Evolutionary conservation across 2,888 invertebrate species (phyloP).

Genomic region (Trissolcus brochymenae): DNA sequence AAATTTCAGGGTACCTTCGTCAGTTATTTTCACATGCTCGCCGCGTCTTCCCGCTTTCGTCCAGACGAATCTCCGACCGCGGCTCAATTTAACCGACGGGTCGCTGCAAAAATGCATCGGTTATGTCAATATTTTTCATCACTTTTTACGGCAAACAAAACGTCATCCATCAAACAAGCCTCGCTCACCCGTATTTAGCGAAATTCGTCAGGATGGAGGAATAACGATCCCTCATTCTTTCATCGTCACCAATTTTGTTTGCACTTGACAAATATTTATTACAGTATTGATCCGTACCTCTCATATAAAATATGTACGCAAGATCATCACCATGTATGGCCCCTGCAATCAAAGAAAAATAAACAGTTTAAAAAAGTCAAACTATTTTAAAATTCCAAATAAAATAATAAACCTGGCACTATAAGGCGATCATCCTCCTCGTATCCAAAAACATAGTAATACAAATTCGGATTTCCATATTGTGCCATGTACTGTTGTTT

Average conservation of each 20-base stretch:
- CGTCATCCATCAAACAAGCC: no score
- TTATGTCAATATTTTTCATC: no score
- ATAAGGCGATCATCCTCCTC: constrained; percentile 41
- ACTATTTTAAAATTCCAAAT: neutral
- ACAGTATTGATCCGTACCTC: constrained; percentile 13
- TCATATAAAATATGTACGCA: constrained; percentile 20
- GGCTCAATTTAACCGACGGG: neutral
- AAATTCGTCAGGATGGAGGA: constrained; percentile 82
- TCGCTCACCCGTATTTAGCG: constrained; percentile 72
- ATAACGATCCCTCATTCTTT: constrained; percentile 76
- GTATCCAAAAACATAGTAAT: constrained; percentile 62
- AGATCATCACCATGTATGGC: constrained; percentile 31
- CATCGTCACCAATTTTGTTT: constrained; percentile 16
- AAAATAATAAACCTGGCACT: no score
- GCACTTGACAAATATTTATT: constrained; percentile 7
- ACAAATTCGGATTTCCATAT: constrained; percentile 49
- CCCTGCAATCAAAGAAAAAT: constrained; percentile 4
- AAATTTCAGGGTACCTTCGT: neutral
- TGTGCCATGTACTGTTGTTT: constrained; percentile 56
- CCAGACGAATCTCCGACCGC: neutral
- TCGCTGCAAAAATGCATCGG: constrained; percentile 1
- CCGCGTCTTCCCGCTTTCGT: constrained; percentile 3
- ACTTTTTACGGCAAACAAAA: no score
- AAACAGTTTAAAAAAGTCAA: neutral
- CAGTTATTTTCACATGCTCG: constrained; percentile 3